Percentiles rank a stretch among this genome's conserved stretches.
Evolutionary conservation across 53 echinoderm and acorn worm genomes (phyloP).

Genomic region (Henricia sp.): DNA sequence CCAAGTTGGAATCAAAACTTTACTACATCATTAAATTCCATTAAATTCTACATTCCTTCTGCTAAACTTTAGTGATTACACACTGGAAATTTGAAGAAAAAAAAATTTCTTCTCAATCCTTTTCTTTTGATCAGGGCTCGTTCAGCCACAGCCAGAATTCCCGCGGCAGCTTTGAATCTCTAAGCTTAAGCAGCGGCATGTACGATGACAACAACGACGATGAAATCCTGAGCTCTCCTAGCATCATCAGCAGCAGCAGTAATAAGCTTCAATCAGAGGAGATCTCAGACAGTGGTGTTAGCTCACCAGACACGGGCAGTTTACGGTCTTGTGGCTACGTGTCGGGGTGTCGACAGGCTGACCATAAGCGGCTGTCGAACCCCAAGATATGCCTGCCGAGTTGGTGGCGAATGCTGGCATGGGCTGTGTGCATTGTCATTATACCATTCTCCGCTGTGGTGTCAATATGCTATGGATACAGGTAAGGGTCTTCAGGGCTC

Average conservation of each 20-base stretch:
- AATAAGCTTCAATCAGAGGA: conserved; percentile 19
- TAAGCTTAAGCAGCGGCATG: conserved; percentile 19
- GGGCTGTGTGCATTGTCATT: conserved; percentile 69
- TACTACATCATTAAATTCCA: not conserved
- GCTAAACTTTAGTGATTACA: too few species aligned
- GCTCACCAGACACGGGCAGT: conserved; percentile 72
- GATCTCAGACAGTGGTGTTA: conserved; percentile 78
- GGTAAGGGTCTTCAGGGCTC: too few species aligned
- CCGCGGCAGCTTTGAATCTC: not conserved
- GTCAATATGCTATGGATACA: conserved; percentile 79
- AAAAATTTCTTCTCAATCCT: too few species aligned
- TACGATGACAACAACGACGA: conserved; percentile 19
- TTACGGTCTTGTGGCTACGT: conserved; percentile 53
- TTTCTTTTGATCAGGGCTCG: conserved; percentile 22
- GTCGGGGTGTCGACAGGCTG: conserved; percentile 19
- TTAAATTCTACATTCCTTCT: too few species aligned
- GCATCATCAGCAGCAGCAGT: not conserved
- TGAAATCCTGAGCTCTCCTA: not conserved
- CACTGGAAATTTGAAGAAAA: too few species aligned
- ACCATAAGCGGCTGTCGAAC: conserved; percentile 85
- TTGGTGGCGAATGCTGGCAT: conserved; percentile 82
- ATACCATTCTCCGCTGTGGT: conserved; percentile 70
- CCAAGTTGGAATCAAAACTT: too few species aligned
- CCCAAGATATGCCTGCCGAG: conserved; percentile 91
- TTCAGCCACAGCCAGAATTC: conserved; percentile 20